phyloP scores from a whole-genome alignment of 1,140 invertebrate species.

The Steinernema khuongi region DNA sequence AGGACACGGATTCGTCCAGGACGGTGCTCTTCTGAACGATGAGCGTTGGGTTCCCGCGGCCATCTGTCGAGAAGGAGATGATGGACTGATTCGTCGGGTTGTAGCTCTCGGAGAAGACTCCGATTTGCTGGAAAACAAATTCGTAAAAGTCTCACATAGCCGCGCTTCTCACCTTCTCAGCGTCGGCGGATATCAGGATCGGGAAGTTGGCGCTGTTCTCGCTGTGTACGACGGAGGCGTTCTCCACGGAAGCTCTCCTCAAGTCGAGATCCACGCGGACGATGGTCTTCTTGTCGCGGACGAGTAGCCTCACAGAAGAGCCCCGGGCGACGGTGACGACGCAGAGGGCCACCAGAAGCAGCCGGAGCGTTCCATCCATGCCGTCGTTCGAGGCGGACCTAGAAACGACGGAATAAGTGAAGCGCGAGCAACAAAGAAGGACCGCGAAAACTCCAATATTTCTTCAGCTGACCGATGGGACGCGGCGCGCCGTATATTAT shows the following conservation, averaged over 20 bases:
- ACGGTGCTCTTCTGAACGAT: constrained; percentile 6
- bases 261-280: background rate
- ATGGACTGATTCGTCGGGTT: background rate
- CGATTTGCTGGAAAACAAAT: background rate
- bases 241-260: background rate
- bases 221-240: background rate
- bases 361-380: background rate
- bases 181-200: background rate
- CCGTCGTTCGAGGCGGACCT: constrained; percentile 5
- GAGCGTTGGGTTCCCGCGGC: background rate
- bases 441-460: background rate
- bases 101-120: background rate
- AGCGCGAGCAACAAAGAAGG: background rate
- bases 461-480: background rate
- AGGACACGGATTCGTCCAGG: constrained; percentile 30
- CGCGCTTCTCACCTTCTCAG: background rate
- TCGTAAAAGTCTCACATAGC: background rate
- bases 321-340: background rate
- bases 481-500: constrained; percentile 4
- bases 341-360: background rate
- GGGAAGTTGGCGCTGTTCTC: background rate
- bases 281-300: background rate
- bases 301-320: background rate
- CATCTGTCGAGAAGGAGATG: constrained; percentile 6
- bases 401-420: background rate